phyloP scores from a whole-genome alignment of 2,113 vertebrate genomes.

The Nothocercus julius region DNA sequence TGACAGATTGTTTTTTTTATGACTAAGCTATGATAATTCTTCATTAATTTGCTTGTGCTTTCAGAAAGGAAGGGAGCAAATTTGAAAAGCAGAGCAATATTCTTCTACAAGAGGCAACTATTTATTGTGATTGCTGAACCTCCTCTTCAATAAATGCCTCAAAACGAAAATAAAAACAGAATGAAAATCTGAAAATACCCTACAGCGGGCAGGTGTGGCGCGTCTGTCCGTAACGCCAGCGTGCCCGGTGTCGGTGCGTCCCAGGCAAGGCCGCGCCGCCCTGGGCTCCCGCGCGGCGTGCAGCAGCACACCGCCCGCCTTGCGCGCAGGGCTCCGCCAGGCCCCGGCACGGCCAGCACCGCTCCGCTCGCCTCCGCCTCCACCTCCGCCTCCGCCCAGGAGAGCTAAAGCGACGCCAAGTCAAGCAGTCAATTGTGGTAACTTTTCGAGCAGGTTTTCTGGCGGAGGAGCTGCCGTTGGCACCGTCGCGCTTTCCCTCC shows the following conservation, averaged over 20 bases:
- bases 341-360: background rate
- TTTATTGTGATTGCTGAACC: background rate
- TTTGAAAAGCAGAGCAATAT: conserved; percentile 11
- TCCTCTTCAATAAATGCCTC: background rate
- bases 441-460: conserved; percentile 7
- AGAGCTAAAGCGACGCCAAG: background rate
- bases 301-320: too few relatives aligned
- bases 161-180: background rate
- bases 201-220: background rate
- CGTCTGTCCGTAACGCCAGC: background rate
- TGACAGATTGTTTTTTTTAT: conserved; percentile 42
- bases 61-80: conserved; percentile 29
- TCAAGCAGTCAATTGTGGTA: background rate
- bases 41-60: conserved; percentile 33
- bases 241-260: too few relatives aligned
- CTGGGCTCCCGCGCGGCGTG: too few relatives aligned
- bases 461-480: background rate
- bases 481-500: background rate
- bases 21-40: conserved; percentile 20
- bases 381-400: background rate
- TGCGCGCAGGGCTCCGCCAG: too few relatives aligned
- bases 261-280: too few relatives aligned
- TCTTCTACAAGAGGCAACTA: background rate
- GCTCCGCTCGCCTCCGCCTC: background rate
- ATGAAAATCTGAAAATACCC: background rate